Base-by-base conservation (phyloP, 2,888 invertebrate genomes). In the Aspidapion aeneum region DNA sequence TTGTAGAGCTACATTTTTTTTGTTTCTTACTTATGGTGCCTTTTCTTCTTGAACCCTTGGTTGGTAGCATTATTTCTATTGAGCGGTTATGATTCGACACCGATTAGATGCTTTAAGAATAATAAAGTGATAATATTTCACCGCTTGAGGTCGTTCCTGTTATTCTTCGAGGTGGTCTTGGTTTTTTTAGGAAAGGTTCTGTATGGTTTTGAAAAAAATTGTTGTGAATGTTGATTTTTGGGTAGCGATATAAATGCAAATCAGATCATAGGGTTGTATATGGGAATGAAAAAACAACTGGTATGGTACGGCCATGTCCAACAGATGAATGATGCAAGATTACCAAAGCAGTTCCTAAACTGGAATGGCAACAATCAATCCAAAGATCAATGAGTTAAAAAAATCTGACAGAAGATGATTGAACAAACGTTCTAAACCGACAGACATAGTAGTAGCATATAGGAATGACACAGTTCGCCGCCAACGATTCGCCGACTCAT, bases 61-160 rank as follows among this genome's bases (percentile, higher is more conserved):
- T 67, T 3, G n/a, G n/a, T n/a, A n/a, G n/a, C n/a, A n/a, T n/a
- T n/a, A n/a, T 69, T 66, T 68, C 69, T 64, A 70, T 71, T 70
- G 66, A 68, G 68, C 64, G 63, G 65, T 70, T 12, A n/a, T 63
- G 72, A 72, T 74, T 70, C 65, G 70, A 71, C 70, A 68, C 72
- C 64, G 75, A 75, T 75, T 75, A 75, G 73, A 74, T 75, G 35
- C 66, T 66, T 66, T 65, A 63, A 71, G 73, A 74, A 74, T 74
- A 74, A 74, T 74, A 74, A 72, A 71, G 72, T 74, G 74, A 74
- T 74, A 75, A 74, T 74, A 73, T 74, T 72, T 73, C 74, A 73
- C 75, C 74, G 74, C 74, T 75, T 74, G 35, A 63, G 69, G 66
- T 64, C 65, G 12, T 69, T 71, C 74, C 72, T 71, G 66, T 64